A percentile compares a stretch with the other conserved stretches of the same genome.
Evolutionary conservation across 2,797 vertebrate genomes (phyloP).

Genomic region (Enteromius mattozi): DNA sequence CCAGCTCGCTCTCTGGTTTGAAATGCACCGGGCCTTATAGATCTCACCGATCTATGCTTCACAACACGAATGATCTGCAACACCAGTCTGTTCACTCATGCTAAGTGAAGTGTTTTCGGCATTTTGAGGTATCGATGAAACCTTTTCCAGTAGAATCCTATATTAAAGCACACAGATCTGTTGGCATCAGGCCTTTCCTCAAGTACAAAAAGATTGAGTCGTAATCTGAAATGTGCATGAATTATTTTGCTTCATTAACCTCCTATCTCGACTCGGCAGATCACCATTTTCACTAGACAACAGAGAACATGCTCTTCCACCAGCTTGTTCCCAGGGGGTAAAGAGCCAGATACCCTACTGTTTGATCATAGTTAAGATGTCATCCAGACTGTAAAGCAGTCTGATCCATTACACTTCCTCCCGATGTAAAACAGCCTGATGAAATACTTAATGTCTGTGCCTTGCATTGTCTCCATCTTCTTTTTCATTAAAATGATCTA

Average conservation of each 20-base stretch:
- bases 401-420: conserved; percentile 40
- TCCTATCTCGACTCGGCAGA: background rate
- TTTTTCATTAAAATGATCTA: conserved; percentile 55
- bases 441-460: conserved; percentile 42
- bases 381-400: conserved; percentile 33
- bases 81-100: background rate
- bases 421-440: conserved; percentile 34
- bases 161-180: background rate
- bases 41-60: conserved; percentile 9
- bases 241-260: conserved; percentile 35
- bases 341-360: conserved; percentile 35
- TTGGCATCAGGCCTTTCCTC: background rate
- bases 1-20: conserved; percentile 2
- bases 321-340: conserved; percentile 23
- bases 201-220: background rate
- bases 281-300: conserved; percentile 22
- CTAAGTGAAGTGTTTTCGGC: conserved; percentile 19
- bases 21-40: conserved; percentile 33
- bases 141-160: background rate
- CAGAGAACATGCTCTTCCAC: conserved; percentile 28
- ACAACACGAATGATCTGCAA: background rate
- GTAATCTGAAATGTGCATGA: conserved; percentile 4
- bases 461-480: conserved; percentile 42
- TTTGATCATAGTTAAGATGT: conserved; percentile 41
- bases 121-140: background rate